Base-by-base conservation (phyloP, 2,888 invertebrate genomes). In the Apoda limacodes region DNA sequence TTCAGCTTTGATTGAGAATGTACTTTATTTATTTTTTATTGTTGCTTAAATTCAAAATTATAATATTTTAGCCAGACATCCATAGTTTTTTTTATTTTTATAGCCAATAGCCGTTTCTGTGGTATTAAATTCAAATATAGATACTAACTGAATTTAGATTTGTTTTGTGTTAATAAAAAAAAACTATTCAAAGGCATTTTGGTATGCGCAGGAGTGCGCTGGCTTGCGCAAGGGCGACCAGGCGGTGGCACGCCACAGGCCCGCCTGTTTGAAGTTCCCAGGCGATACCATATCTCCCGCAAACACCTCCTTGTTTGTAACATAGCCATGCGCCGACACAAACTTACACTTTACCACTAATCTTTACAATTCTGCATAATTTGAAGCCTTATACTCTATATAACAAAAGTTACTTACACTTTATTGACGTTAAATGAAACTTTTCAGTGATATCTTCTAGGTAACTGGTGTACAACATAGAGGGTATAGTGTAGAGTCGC, bases 211-310 rank as follows among this genome's bases (percentile, higher is more conserved):
- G 53, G n/a, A n/a, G n/a, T n/a, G n/a, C n/a, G 53, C 48, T 49
- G 45, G 45, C 53, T 64, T 63, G 53, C 57, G 67, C 58, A 66
- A 72, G 61, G 53, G 41, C 48, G 45, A 28, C 40, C 57, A 55
- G 61, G 61, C 62, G 52, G 68, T 65, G 70, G 69, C 70, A 63
- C 66, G 56, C 56, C 53, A 37, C 55, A 43, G 63, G 50, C 68
- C 52, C 65, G 67, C 62, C 69, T 78, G 70, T 80, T 80, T 78
- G 67, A 60, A 48, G 70, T 78, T 78, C 78, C 68, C 78, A 78
- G 75, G 78, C 70, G 76, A 78, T 78, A 76, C 45, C 61, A 66
- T 78, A 80, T 80, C 78, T 78, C 65, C 55, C 44, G 66, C 78
- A 78, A 80, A 80, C 78, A 80, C 67, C 63, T 61, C 62, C 44